Base-by-base conservation (phyloP, 2,888 invertebrate genomes). In the Pocota personata region DNA sequence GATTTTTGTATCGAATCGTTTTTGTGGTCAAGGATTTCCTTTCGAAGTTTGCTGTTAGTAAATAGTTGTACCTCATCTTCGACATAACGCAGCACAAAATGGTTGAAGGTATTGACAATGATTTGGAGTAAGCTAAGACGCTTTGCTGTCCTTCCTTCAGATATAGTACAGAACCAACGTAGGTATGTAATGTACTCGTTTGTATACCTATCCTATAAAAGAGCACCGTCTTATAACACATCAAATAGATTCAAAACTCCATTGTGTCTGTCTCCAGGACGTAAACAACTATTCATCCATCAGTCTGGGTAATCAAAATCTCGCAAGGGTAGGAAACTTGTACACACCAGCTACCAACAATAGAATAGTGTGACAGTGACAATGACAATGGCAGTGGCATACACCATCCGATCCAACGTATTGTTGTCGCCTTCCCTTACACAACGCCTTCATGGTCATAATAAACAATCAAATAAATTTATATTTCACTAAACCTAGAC, bases 391-490 rank as follows among this genome's bases (percentile, higher is more conserved):
- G n/a, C n/a, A n/a, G n/a, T n/a, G n/a, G n/a, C n/a, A n/a, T n/a
- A n/a, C n/a, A 40, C 64, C 48, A 40, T 30, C 32, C 2, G 19
- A 43, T 19, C 19, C 14, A 35, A 48, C 12, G 43, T 35, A 80
- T 73, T 69, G 62, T 69, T 64, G 58, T 62, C 57, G 16, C 32
- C 27, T 19, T 50, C 12, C 8, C 14, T 50, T 37, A 16, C 52
- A 57, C 19, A 57, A 84, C 40, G 37, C 75, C 67, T 55, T 43
- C 60, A 46, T 73, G 66, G 32, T 55, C 50, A 57, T 69, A 71
- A 77, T 72, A 82, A 77, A 77, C 79, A 84, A 75, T 75, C 64
- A 21, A 30, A 40, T 19, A 75, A 79, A 79, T 84, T 40, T 66
- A 79, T 84, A 78, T 50, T 71, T 79, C 83, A 52, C 72, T 37